Percentiles rank a stretch among this genome's conserved stretches.
These are phyloP conservation scores for Vombatus ursinus DNA, from an alignment of 2,113 vertebrate genomes.

Conservation along the genomic window DNA sequence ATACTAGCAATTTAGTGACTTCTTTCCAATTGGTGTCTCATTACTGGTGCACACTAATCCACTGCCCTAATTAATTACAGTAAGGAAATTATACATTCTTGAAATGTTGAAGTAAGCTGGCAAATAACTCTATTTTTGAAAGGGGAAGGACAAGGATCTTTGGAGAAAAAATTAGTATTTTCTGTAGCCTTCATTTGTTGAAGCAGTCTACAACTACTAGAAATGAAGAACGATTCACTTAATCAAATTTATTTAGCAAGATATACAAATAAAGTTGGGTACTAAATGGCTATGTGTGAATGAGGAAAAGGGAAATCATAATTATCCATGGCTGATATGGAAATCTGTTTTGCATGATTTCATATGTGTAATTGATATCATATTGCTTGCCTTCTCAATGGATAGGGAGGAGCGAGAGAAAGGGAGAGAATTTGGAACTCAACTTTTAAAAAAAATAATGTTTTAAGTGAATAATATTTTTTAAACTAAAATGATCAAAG, in stretches of 20 bases:
- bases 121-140: neutral
- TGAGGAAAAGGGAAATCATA: neutral
- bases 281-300: neutral
- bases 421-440: neutral
- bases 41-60: neutral
- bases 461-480: neutral
- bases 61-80: neutral
- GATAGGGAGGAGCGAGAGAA: neutral
- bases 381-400: neutral
- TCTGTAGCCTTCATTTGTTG: neutral
- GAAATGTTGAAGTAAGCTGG: neutral
- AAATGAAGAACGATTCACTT: neutral
- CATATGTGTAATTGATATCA: neutral
- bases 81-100: neutral
- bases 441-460: neutral
- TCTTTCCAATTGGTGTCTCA: neutral
- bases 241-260: neutral
- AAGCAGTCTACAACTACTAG: neutral
- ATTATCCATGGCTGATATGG: neutral
- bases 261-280: neutral
- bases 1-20: neutral
- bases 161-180: neutral
- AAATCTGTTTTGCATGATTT: neutral
- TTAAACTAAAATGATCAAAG: neutral
- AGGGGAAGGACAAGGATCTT: neutral